phyloP scores from a whole-genome alignment of 2,888 invertebrate genomes.

The Drosophila nr. perissopoda region DNA sequence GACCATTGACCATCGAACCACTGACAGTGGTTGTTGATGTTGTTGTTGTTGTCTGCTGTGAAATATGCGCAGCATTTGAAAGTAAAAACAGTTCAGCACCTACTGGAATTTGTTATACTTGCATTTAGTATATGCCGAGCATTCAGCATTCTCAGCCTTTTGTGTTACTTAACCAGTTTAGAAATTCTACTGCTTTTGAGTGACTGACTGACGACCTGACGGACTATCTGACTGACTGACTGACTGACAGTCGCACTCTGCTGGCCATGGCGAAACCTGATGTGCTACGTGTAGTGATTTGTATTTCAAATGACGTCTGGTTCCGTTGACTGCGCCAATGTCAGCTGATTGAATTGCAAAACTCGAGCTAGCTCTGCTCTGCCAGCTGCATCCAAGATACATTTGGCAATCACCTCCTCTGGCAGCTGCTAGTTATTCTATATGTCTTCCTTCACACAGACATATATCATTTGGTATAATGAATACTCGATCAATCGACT shows the following conservation, averaged over 20 bases:
- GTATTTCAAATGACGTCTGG: slow-evolving; percentile 79
- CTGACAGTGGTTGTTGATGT: slow-evolving; percentile 4
- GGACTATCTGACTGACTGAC: slow-evolving; percentile 16
- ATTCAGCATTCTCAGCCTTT: slow-evolving; percentile 48
- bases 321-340: slow-evolving; percentile 70
- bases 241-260: slow-evolving; percentile 28
- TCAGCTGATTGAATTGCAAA: slow-evolving; percentile 76
- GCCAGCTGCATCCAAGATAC: slow-evolving; percentile 38
- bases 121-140: slow-evolving; percentile 25
- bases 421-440: slow-evolving; percentile 23
- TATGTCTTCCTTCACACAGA: slow-evolving; percentile 8
- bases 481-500: slow-evolving; percentile 30
- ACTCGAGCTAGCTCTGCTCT: slow-evolving; percentile 44
- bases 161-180: slow-evolving; percentile 70
- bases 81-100: slow-evolving; percentile 73
- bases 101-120: slow-evolving; percentile 61
- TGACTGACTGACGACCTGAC: slow-evolving; percentile 39
- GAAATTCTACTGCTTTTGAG: slow-evolving; percentile 70
- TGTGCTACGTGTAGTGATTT: slow-evolving; percentile 73
- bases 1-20: slow-evolving; percentile 19
- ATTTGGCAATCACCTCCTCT: slow-evolving; percentile 54
- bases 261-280: slow-evolving; percentile 68
- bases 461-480: slow-evolving; percentile 19
- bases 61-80: slow-evolving; percentile 69
- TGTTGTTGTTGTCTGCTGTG: slow-evolving; percentile 19